Evolutionary conservation across 2,113 vertebrate species (phyloP).

Genomic region (cattle (Bos taurus)): ARS-UCD2.0 NC_037337.1:19623001-19623500

Average conservation of each 20-base stretch:
- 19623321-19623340: neutral
- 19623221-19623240: neutral
- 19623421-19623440: no score
- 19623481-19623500: no score
- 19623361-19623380: neutral
- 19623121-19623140: neutral
- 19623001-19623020: neutral
- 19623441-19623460: no score
- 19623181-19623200: neutral
- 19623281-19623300: neutral
- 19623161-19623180: neutral
- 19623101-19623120: neutral
- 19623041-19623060: neutral
- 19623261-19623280: neutral
- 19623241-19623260: neutral
- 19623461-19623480: no score
- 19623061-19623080: neutral
- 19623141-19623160: neutral
- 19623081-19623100: neutral
- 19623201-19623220: neutral
- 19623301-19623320: neutral
- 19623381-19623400: neutral
- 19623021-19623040: neutral
- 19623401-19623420: neutral
- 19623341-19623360: neutral